Base-by-base conservation (phyloP, 1,140 invertebrate genomes). In the Meloidogyne hapla region DNA sequence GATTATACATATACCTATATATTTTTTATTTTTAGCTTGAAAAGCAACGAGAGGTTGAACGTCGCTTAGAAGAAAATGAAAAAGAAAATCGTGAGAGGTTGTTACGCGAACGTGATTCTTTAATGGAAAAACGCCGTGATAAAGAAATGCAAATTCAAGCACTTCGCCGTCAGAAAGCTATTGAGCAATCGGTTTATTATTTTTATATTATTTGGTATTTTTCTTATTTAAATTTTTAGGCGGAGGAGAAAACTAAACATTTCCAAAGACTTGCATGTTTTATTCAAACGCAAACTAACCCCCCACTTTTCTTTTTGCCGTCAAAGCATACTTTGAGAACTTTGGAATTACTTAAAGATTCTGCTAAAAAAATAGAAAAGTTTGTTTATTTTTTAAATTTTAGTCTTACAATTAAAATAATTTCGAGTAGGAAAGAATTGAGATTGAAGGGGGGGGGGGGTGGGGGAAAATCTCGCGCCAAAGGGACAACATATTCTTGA, bases 1-100 rank as follows among this genome's bases (percentile, higher is more conserved):
- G n/a, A n/a, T n/a, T n/a, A n/a, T n/a, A n/a, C n/a, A n/a, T n/a
- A n/a, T n/a, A n/a, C n/a, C n/a, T n/a, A n/a, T n/a, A n/a, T n/a
- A n/a, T n/a, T n/a, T 40, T 48, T 3, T 10, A 61, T 82, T 88
- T 88, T 69, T 81, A 93, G 92, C 92, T 92, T 85, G 91, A 92
- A 78, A 93, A 93, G 88, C 90, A 92, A 85, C 93, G 93, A 13
- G 91, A 94, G 89, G 93, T 98, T 40, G 95, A 97, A 88, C 92
- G 93, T 76, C 94, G 95, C 88, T 91, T 98, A 42, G 94, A 97
- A 87, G 93, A 95, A 84, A 93, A 93, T 84, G 93, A 93, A 64
- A 90, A 92, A 69, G 90, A 92, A 85, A 94, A 97, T 87, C 93
- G 92, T 81, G 93, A 94, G 84, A 91, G 92, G 83, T 89, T 95